These are phyloP conservation scores for Stictocephala bisonia DNA, from an alignment of 2,888 invertebrate genomes.

Conservation along the genomic window DNA sequence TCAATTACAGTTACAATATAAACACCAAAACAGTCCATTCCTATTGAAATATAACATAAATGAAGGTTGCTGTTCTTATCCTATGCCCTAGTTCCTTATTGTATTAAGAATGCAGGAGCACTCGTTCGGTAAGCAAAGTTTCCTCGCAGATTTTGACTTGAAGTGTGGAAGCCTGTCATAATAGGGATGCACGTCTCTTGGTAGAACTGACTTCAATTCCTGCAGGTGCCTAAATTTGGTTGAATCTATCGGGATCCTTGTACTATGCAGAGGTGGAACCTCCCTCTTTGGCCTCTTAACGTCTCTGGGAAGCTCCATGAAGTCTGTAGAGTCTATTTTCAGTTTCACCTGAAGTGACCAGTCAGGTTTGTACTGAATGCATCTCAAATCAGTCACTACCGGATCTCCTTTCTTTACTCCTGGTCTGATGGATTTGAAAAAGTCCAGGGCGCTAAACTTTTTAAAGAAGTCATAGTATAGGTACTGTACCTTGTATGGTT, in stretches of 20 bases:
- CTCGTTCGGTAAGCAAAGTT: no score
- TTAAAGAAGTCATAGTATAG: background rate
- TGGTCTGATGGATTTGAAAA: background rate
- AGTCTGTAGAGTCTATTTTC: background rate
- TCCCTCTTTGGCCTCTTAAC: conserved; percentile 2
- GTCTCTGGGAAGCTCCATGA: background rate
- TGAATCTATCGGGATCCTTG: background rate
- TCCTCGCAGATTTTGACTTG: no score
- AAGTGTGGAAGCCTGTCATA: background rate
- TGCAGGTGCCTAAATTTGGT: background rate
- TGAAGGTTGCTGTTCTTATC: no score
- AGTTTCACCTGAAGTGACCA: background rate
- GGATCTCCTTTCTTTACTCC: conserved; percentile 30
- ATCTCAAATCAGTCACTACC: background rate
- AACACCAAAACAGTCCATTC: no score
- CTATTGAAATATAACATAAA: no score
- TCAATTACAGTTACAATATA: no score
- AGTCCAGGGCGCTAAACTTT: conserved; percentile 3
- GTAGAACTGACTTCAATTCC: background rate
- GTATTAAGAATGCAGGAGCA: no score
- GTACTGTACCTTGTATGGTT: conserved; percentile 24
- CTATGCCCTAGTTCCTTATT: no score
- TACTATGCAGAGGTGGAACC: background rate
- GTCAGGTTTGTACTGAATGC: background rate
- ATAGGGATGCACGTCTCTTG: background rate